These are phyloP conservation scores for Drosophila yakuba DNA, from an alignment of 1,140 invertebrate species.

Conservation along the genomic window DNA sequence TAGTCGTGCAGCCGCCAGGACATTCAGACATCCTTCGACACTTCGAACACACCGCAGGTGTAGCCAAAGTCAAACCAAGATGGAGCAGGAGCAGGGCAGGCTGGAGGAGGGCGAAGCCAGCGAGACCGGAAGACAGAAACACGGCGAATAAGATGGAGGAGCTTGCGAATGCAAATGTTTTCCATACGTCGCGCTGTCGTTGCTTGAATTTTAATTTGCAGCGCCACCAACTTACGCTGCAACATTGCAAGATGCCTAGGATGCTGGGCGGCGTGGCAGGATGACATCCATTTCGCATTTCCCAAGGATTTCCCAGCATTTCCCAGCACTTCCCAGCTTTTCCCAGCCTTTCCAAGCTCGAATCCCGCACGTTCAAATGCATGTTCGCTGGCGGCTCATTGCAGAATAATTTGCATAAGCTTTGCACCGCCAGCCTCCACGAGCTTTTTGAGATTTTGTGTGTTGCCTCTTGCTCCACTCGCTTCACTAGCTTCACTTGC, in stretches of 20 bases:
- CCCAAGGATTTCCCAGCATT: slow-evolving; percentile 10
- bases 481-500: slow-evolving; percentile 7
- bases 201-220: slow-evolving; percentile 80
- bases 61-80: slow-evolving; percentile 73
- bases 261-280: slow-evolving; percentile 9
- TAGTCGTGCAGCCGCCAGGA: slow-evolving; percentile 11
- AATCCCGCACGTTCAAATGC: slow-evolving; percentile 60
- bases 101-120: too few species aligned
- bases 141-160: slow-evolving; percentile 3
- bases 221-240: slow-evolving; percentile 59
- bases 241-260: slow-evolving; percentile 37
- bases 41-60: slow-evolving; percentile 58
- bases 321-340: slow-evolving; percentile 20
- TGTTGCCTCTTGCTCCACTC: slow-evolving; percentile 20
- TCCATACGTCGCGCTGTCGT: slow-evolving; percentile 64
- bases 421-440: slow-evolving; percentile 14
- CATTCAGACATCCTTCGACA: slow-evolving; percentile 7
- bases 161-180: slow-evolving; percentile 72
- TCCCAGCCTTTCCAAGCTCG: slow-evolving; percentile 11
- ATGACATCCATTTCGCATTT: slow-evolving; percentile 48
- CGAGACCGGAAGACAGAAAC: not conserved
- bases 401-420: slow-evolving; percentile 80
- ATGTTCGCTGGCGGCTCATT: slow-evolving; percentile 68
- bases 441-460: slow-evolving; percentile 39
- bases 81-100: not conserved